Evolutionary conservation across 1,140 invertebrate species (phyloP).

Genomic region (Hermetia illucens): DNA sequence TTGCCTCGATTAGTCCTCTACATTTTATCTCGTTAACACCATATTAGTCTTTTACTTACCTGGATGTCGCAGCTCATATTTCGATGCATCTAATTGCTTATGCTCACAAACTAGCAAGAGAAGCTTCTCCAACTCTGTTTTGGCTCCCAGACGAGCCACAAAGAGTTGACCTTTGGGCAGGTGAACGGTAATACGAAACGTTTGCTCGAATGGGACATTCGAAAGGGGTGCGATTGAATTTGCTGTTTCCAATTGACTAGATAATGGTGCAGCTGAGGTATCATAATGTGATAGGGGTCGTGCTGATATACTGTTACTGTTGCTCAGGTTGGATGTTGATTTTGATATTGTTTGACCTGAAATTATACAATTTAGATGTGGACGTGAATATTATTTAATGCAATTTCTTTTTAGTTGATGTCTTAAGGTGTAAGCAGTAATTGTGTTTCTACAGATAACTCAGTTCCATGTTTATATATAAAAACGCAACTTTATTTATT

Average conservation of each 20-base stretch:
- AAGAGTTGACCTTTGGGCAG: slow-evolving; percentile 71
- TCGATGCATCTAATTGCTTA: slow-evolving; percentile 56
- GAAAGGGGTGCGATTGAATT: slow-evolving; percentile 28
- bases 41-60: no score
- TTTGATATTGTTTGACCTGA: slow-evolving; percentile 16
- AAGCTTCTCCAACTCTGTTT: slow-evolving; percentile 46
- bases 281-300: no score
- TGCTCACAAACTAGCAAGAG: slow-evolving; percentile 66
- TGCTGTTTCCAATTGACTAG: slow-evolving; percentile 30
- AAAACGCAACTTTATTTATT: background rate
- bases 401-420: no score
- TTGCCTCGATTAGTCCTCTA: no score
- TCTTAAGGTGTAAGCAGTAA: no score
- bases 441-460: no score
- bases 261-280: no score
- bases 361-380: no score
- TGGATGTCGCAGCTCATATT: slow-evolving; percentile 69
- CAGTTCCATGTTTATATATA: background rate
- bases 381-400: no score
- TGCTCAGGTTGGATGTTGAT: slow-evolving; percentile 25
- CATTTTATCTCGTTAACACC: no score
- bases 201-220: slow-evolving; percentile 30
- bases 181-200: slow-evolving; percentile 44
- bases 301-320: slow-evolving; percentile 23
- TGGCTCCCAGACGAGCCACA: slow-evolving; percentile 35